Evolutionary conservation across 2,888 invertebrate genomes (phyloP), one percentile per base, ranked within the genome.

Genomic region (Gerris lacustris): DNA sequence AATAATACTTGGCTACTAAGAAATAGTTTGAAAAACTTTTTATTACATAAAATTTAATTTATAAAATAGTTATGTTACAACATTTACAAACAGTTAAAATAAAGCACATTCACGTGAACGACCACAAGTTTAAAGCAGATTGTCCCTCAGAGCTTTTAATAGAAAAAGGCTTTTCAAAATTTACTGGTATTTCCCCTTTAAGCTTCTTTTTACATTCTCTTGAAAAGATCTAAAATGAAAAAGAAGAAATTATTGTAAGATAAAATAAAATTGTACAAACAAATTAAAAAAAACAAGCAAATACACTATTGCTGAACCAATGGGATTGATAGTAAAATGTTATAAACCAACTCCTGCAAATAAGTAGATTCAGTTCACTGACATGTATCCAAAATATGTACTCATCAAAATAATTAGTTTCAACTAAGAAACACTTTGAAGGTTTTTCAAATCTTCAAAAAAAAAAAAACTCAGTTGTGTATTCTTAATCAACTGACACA

Each of bases 151-250:
- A 55, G 15, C 15, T 55, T 55, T 15, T 55, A 15, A 55, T 55
- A 55, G 55, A 55, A 15, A 55, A 55, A 11, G 74, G 74, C 18
- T 69, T 69, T 63, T 74, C 74, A 69, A 71, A 74, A n/a, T 70
- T 69, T 6, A 73, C 55, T 11, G 74, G 72, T 43, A 72, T 70
- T 45, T 72, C 72, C 55, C 67, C 72, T 64, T 67, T 70, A 17
- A 63, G 44, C 69, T 72, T 74, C 55, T 73, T 73, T 45, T 70
- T 72, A 47, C 64, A 66, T 64, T 73, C 73, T 67, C 72, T 72
- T n/a, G 67, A 67, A 44, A 74, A 74, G 18, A 74, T 68, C 74
- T 74, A 66, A 45, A 74, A 71, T 66, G 18, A 44, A 66, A 62
- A 63, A 72, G 64, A 68, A 72, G 4, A n/a, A 64, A 43, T 45